Evolutionary conservation across 1,140 invertebrate species (phyloP), one percentile per base, ranked within the genome.

Genomic region (Dendroctonus ponderosae): DNA sequence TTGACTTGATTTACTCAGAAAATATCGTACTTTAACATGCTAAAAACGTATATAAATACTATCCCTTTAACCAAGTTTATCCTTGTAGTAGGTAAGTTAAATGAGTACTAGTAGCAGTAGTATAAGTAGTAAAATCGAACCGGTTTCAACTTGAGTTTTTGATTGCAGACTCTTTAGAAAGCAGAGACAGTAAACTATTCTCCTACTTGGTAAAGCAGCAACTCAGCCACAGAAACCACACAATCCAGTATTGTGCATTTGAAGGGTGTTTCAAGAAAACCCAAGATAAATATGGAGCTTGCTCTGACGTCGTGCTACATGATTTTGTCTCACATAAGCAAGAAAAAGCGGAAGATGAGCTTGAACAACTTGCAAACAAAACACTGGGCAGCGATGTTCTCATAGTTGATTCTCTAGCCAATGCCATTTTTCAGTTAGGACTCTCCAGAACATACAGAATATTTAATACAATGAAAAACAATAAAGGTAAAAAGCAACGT

Each of bases 391-490:
- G 62, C 48, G 68, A 60, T 43, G 57, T 78, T 12, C 26, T 78
- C 8, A 63, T 79, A 14, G 66, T 79, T 57, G 76, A 79, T 65
- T 78, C 77, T 12, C 58, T 79, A 54, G 64, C 68, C 11, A 75
- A 79, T 66, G 57, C 72, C 53, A 73, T 76, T 50, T 72, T 71
- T 48, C 66, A 65, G 41, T 74, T 71, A 65, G 74, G 73, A 11
- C 44, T 72, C 11, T n/a, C 52, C 48, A 51, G 63, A 62, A 59
- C 70, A 38, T 76, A 75, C 44, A 71, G 64, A 49, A 46, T 72
- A 12, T 61, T 78, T 7, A 70, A 73, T 52, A 50, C 63, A 46
- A 60, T 75, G 42, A 71, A 53, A 67, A 67, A 66, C 50, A 70
- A 73, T 59, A 69, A 66, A 71, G 71, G 68, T 72, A 54, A 57